phyloP scores from a whole-genome alignment of 2,888 invertebrate species.

The Drosophila rellima region DNA sequence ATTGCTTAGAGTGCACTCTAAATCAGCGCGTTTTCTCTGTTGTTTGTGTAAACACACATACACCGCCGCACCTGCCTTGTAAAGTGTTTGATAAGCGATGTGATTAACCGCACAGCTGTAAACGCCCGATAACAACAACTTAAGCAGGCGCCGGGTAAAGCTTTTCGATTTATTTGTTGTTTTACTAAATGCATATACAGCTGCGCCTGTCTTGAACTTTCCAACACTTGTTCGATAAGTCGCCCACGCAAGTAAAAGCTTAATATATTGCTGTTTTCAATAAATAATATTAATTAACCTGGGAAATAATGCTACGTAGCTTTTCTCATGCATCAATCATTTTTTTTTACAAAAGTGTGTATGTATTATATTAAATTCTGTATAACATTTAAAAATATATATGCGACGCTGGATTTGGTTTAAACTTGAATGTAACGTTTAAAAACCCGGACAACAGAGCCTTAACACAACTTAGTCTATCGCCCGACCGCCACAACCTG shows the following conservation, averaged over 20 bases:
- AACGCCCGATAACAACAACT: constrained; percentile 16
- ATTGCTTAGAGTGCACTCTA: constrained; percentile 52
- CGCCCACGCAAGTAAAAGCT: not conserved
- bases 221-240: constrained; percentile 11
- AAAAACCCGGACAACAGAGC: not conserved
- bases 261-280: not conserved
- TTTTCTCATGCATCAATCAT: not conserved
- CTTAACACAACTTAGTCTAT: not conserved
- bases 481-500: not conserved
- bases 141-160: not conserved
- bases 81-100: constrained; percentile 58
- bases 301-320: not conserved
- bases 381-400: not conserved
- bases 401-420: not conserved
- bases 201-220: constrained; percentile 10
- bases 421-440: not conserved
- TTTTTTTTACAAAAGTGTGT: not conserved
- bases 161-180: constrained; percentile 10
- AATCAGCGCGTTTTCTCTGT: constrained; percentile 22
- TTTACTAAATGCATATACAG: not conserved
- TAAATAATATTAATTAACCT: not conserved
- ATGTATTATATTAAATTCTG: too few relatives aligned
- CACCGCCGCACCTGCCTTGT: constrained; percentile 40
- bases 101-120: constrained; percentile 41
- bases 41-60: constrained; percentile 32